Evolutionary conservation across 2,888 invertebrate genomes (phyloP).

Genomic region (Tortrix viridana): DNA sequence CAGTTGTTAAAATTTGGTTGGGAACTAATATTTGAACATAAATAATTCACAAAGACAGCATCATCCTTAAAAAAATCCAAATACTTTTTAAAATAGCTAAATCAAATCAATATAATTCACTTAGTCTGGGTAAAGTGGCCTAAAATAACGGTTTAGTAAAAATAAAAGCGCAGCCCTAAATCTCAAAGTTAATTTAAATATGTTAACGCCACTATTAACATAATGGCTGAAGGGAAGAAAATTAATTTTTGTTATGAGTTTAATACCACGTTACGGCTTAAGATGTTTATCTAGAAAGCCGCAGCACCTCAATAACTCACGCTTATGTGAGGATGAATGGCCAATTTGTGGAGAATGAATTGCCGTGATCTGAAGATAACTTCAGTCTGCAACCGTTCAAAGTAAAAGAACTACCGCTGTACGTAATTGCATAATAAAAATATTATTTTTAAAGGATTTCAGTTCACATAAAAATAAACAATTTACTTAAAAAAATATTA

Average conservation of each 20-base stretch:
- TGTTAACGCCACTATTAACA: conserved; percentile 40
- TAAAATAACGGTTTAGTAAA: neutral
- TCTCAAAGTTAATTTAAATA: conserved; percentile 42
- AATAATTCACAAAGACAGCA: no score
- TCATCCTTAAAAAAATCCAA: no score
- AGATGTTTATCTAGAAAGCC: conserved; percentile 50
- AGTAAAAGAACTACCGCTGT: conserved; percentile 35
- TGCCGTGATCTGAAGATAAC: conserved; percentile 66
- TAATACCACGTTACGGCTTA: conserved; percentile 48
- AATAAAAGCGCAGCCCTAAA: conserved; percentile 19
- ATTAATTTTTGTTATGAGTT: conserved; percentile 50
- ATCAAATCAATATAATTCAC: no score
- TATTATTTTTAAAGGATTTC: neutral
- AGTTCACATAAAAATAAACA: neutral
- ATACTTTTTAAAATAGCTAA: no score
- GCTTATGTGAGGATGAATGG: conserved; percentile 69
- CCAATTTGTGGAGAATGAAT: conserved; percentile 72
- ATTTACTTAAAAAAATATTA: no score
- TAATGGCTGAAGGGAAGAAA: conserved; percentile 42
- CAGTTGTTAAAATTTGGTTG: no score
- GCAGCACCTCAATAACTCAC: conserved; percentile 61
- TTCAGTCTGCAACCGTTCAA: conserved; percentile 41
- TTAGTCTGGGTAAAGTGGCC: neutral
- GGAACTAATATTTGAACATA: no score
- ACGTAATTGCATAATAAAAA: conserved; percentile 33